Evolutionary conservation across 2,113 vertebrate genomes (phyloP), one percentile per base, ranked within the genome.

Genomic region (Cyprinodon brontotheroides): DNA sequence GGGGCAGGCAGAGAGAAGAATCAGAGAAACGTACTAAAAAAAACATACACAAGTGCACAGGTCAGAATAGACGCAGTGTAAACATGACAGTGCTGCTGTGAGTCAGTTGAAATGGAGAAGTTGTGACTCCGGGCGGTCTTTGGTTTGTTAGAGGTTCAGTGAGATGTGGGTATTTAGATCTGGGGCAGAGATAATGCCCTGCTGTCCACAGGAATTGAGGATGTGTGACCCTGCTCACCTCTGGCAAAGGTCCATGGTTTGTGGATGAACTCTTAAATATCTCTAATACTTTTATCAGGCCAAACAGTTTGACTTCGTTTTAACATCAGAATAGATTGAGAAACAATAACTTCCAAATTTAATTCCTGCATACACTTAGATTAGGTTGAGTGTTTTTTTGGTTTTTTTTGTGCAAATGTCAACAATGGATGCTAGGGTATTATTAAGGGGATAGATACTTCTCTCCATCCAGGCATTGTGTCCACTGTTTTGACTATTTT

Each of bases 151-250:
- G 74, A 78, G 77, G 70, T 84, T 86, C 79, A 84, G 83, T 85
- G 75, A 83, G 77, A 57, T 80, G 45, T 45, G 53, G 20, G 63
- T 68, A 79, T 82, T 75, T 67, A 70, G 79, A 87, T 86, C 77
- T 83, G 53, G 87, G 81, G 83, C 83, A 86, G 80, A 81, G 74
- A 66, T 89, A 88, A 87, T 80, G 76, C 80, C 83, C 84, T 85
- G 80, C 85, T 91, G 89, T 90, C 78, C 81, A 69, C 57, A 57
- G 47, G 50, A 87, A 40, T 60, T 38, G 10, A 15, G 1, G 64
- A 74, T 74, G 70, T 67, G 39, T 77, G 74, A 47, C 65, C 61
- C 62, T 15, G 11, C 50, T 43, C 64, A 68, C 65, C 50, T 10
- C 83, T 82, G 81, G 76, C 80, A 72, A 3, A 0, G 40, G 45